Conservation (phyloP, 2,797 vertebrate species). For the Lepilemur septentrionalis region DNA sequence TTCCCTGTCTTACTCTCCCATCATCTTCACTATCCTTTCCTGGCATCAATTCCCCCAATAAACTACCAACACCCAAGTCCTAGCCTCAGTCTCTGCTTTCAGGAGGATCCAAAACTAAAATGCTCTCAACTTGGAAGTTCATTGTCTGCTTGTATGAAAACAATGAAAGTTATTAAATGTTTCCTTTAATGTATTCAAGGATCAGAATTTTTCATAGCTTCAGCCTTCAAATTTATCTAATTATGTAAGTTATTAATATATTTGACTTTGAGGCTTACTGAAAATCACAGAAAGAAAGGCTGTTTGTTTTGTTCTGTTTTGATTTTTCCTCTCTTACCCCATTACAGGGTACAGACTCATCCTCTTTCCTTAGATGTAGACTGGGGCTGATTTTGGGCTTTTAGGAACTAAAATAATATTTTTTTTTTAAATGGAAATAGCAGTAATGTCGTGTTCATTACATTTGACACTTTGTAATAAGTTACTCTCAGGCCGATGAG, state of each 20-base stretch:
- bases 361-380: neutral
- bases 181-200: neutral
- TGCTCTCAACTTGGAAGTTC: neutral
- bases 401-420: neutral
- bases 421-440: neutral
- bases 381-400: neutral
- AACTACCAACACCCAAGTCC: neutral
- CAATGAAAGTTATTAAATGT: neutral
- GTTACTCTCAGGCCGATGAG: neutral
- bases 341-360: neutral
- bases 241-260: neutral
- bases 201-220: slow-evolving; percentile 21
- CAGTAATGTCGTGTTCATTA: neutral
- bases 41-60: too few relatives aligned
- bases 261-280: neutral
- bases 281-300: neutral
- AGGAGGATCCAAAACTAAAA: neutral
- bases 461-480: neutral
- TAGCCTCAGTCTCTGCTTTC: neutral
- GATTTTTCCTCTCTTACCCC: neutral
- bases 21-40: neutral
- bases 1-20: neutral
- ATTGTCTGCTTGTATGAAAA: neutral
- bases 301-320: neutral
- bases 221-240: slow-evolving; percentile 6